Percentiles rank a stretch among this genome's conserved stretches.
These are phyloP conservation scores for Falco concolor DNA, from an alignment of 2,797 vertebrate species.

Conservation along the genomic window DNA sequence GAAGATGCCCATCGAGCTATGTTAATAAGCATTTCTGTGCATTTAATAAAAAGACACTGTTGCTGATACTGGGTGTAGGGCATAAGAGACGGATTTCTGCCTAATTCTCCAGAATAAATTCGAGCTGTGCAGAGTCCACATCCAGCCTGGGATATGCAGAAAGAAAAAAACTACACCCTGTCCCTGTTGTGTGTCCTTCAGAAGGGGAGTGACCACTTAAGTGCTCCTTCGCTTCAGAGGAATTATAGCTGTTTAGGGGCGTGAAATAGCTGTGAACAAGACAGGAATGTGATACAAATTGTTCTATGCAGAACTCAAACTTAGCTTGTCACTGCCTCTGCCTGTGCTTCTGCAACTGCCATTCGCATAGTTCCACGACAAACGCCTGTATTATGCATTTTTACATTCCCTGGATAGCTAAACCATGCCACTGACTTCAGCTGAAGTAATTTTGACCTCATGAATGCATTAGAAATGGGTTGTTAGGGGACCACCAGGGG, in stretches of 20 bases:
- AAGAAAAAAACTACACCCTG: not conserved
- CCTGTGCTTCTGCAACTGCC: not conserved
- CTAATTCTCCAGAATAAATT: not conserved
- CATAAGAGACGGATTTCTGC: not conserved
- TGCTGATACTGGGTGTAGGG: not conserved
- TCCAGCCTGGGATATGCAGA: not conserved
- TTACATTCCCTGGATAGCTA: not conserved
- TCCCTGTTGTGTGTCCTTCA: not conserved
- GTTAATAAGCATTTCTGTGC: not conserved
- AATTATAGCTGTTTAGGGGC: not conserved
- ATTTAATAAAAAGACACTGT: not conserved
- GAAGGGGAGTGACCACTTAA: not conserved
- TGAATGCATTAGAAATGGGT: constrained; percentile 2
- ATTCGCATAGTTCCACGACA: not conserved
- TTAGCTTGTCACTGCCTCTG: not conserved
- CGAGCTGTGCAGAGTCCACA: not conserved
- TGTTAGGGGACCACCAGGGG: not conserved
- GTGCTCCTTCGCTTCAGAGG: not conserved
- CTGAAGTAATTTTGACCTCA: constrained; percentile 19
- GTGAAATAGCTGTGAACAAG: constrained; percentile 13
- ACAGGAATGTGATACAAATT: constrained; percentile 21
- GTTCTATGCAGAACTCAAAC: not conserved
- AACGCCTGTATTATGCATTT: not conserved
- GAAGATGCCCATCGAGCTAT: not conserved
- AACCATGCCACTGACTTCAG: not conserved